phyloP scores from a whole-genome alignment of 2,797 vertebrate genomes.

The Thaleichthys pacificus region DNA sequence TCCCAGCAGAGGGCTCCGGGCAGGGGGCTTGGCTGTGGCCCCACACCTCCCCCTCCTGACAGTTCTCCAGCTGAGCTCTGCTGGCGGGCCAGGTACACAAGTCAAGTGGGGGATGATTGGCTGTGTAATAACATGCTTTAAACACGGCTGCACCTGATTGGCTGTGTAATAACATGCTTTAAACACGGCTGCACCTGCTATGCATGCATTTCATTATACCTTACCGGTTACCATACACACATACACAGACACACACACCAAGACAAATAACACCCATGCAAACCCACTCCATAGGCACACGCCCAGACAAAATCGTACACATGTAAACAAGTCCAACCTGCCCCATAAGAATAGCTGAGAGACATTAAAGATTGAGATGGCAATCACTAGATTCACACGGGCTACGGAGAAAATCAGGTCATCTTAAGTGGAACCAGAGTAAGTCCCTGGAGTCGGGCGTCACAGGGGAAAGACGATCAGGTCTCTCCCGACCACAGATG shows the following conservation, averaged over 20 bases:
- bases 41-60: conserved; percentile 28
- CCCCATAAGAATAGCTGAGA: not conserved
- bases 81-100: conserved; percentile 49
- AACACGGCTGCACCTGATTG: conserved; percentile 53
- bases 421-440: conserved; percentile 43
- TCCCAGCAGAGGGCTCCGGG: conserved; percentile 1
- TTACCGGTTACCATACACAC: not conserved
- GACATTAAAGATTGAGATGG: conserved; percentile 28
- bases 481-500: conserved; percentile 32
- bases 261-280: not conserved
- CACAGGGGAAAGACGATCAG: conserved; percentile 53
- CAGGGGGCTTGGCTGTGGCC: conserved; percentile 45
- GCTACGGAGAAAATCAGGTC: conserved; percentile 32
- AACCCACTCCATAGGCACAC: conserved; percentile 5
- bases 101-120: conserved; percentile 65
- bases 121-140: conserved; percentile 56
- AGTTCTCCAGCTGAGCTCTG: conserved; percentile 59
- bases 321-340: conserved; percentile 13
- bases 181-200: conserved; percentile 64
- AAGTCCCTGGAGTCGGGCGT: conserved; percentile 23
- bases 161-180: conserved; percentile 69
- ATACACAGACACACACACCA: conserved; percentile 8
- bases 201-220: conserved; percentile 43
- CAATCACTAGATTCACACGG: conserved; percentile 35
- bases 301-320: not conserved